Conservation (phyloP, 2,797 vertebrate species). For the Rhyacichthys aspro region DNA sequence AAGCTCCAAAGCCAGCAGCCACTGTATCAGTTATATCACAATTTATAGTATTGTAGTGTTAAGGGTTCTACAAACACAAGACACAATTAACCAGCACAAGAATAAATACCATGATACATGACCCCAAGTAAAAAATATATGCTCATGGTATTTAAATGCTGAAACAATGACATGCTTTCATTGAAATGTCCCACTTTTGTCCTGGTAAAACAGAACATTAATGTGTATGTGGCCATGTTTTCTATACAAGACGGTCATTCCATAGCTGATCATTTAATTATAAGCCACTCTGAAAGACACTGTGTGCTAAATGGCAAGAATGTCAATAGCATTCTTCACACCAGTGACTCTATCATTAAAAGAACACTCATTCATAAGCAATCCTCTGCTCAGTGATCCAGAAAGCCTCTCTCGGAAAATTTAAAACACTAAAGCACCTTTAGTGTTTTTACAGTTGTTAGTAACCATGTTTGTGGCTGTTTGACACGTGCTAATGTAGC, state of each 20-base stretch:
- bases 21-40: too few species aligned
- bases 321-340: slow-evolving; percentile 44
- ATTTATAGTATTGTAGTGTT: too few species aligned
- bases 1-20: too few species aligned
- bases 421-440: too few species aligned
- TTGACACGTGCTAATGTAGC: neutral
- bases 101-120: too few species aligned
- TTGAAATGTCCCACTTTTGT: too few species aligned
- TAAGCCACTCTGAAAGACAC: slow-evolving; percentile 25
- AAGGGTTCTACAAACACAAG: too few species aligned
- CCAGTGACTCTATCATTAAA: slow-evolving; percentile 5
- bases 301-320: slow-evolving; percentile 46
- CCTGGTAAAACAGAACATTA: too few species aligned
- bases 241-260: neutral
- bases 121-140: too few species aligned
- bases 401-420: slow-evolving; percentile 6
- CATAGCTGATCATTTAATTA: slow-evolving; percentile 39
- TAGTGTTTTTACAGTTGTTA: slow-evolving; percentile 5
- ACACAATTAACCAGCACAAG: too few species aligned
- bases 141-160: too few species aligned
- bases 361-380: slow-evolving; percentile 4
- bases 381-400: slow-evolving; percentile 14
- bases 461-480: neutral
- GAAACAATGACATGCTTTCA: neutral
- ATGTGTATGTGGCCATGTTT: neutral